Base-by-base conservation (phyloP, 37 sponge, comb jelly and placozoan species). In the Eunapius fragilis region DNA sequence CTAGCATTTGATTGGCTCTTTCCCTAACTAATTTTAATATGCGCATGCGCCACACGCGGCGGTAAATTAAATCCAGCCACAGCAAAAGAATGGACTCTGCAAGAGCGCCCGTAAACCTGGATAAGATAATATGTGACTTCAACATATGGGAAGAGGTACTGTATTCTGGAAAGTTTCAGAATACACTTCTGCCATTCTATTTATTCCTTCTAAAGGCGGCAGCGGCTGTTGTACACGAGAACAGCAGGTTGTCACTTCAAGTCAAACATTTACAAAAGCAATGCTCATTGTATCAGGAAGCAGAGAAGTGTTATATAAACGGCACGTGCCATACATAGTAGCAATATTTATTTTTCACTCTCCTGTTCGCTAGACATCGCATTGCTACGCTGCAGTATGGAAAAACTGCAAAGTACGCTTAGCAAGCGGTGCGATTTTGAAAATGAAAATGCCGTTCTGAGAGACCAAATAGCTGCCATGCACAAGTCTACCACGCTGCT, bases 361-460 rank as follows among this genome's bases (percentile, higher is more conserved):
- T 14, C 1, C 31, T 30, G 9, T 45, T 35, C 0, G 23, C 25
- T 80, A 84, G 80, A 84, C 26, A 73, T 7, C 71, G 37, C 34
- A 22, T 85, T 84, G 37, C 69, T 89, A 25, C 77, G 47, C 27
- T 72, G 35, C 25, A 80, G 69, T 30, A 69, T 80, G 11, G 89
- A 84, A 22, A 89, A 32, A 47, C 84, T 89, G 25, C 89, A 89
- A 37, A 68, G 47, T 13, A 48, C 68, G 12, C 31, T 89, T 50
- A 4, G 68, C 19, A 77, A 83, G 73, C 82, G 89, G 72, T 89
- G 89, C 34, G 73, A 89, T 26, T 48, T 89, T 45, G 84, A 89
- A 72, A 84, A 84, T 83, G 83, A 49, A 41, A 92, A 92, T 78
- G 79, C 30, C 19, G 28, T 25, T 19, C 58, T 93, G 68, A 87